phyloP scores from a whole-genome alignment of 2,888 invertebrate genomes.

The Agelastica alni region DNA sequence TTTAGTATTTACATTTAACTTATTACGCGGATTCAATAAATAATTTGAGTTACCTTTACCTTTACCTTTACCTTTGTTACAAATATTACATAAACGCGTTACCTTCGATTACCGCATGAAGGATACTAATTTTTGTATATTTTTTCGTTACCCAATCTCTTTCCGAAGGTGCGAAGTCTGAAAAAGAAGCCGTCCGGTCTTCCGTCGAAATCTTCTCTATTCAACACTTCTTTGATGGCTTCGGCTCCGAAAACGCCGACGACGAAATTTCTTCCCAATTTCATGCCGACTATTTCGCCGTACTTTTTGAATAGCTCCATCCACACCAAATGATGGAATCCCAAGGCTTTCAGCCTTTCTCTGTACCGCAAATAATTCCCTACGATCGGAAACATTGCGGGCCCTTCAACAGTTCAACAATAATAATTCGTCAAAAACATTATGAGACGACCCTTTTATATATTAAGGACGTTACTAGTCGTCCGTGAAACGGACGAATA shows the following conservation, averaged over 20 bases:
- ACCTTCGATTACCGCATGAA: neutral
- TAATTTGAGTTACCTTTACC: too few relatives aligned
- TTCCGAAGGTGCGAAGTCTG: slow-evolving; percentile 67
- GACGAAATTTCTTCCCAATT: slow-evolving; percentile 65
- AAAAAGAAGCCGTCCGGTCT: slow-evolving; percentile 74
- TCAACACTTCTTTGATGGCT: slow-evolving; percentile 65
- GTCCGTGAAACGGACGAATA: neutral
- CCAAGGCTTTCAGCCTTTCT: slow-evolving; percentile 49
- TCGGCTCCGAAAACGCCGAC: slow-evolving; percentile 67
- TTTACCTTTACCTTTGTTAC: too few relatives aligned
- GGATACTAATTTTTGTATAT: too few relatives aligned
- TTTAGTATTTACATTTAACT: too few relatives aligned
- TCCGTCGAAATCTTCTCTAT: slow-evolving; percentile 68
- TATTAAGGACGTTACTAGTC: neutral
- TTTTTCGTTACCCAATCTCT: slow-evolving; percentile 69
- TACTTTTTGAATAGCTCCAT: slow-evolving; percentile 62
- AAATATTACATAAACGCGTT: too few relatives aligned
- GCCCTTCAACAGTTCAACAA: too few relatives aligned
- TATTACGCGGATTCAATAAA: too few relatives aligned
- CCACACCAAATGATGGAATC: slow-evolving; percentile 66
- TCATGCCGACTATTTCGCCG: slow-evolving; percentile 69
- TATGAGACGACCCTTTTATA: slow-evolving; percentile 19
- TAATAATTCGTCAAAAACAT: neutral
- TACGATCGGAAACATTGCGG: slow-evolving; percentile 61
- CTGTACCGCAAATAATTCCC: slow-evolving; percentile 58